Evolutionary conservation across 2,797 vertebrate genomes (phyloP).

Genomic region (Botia kubotai): DNA sequence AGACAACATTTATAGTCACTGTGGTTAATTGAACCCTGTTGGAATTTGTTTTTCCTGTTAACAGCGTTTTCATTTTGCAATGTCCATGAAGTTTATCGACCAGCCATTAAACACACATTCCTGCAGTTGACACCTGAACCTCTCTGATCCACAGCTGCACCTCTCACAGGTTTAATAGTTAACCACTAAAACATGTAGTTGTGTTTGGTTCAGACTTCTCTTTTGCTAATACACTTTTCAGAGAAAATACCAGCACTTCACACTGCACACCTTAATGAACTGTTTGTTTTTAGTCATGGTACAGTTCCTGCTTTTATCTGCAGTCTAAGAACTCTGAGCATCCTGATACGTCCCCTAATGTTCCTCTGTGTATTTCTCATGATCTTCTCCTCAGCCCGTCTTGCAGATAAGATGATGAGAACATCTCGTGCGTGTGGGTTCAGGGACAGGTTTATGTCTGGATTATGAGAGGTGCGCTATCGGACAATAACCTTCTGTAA

Average conservation of each 20-base stretch:
- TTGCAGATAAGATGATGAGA: constrained; percentile 23
- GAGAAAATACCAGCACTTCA: background rate
- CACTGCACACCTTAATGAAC: background rate
- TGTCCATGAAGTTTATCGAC: background rate
- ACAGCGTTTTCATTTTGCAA: background rate
- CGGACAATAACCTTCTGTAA: background rate
- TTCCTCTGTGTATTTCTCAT: background rate
- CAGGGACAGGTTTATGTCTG: background rate
- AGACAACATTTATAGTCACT: too few species aligned
- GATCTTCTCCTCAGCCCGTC: background rate
- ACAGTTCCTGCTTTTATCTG: background rate
- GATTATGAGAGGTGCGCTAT: background rate
- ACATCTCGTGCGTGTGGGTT: background rate
- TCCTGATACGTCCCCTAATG: background rate
- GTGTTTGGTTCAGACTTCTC: background rate
- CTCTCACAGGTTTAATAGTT: background rate
- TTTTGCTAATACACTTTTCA: background rate
- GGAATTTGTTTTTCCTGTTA: background rate
- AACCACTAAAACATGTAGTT: background rate
- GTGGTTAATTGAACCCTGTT: background rate
- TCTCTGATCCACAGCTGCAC: background rate
- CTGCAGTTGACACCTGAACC: background rate
- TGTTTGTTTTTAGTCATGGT: background rate
- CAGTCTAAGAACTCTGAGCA: background rate
- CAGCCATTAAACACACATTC: background rate